phyloP scores from a whole-genome alignment of 2,888 invertebrate genomes.

The Criorhina ranunculi region DNA sequence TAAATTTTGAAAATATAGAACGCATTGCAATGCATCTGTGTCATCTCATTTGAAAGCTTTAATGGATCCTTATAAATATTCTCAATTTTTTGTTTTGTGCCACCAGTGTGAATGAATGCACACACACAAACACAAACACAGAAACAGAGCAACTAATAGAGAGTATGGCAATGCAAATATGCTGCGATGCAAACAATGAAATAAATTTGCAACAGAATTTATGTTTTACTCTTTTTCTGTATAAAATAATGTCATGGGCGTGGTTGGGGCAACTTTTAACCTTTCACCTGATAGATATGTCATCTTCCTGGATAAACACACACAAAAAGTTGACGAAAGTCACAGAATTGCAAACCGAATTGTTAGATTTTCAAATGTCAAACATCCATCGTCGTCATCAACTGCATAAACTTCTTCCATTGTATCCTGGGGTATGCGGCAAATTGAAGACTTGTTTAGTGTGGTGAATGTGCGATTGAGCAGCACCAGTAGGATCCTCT shows the following conservation, averaged over 20 bases:
- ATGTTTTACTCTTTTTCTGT: not conserved
- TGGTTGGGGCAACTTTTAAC: conserved; percentile 23
- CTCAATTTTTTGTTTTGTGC: conserved; percentile 9
- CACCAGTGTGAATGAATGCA: conserved; percentile 12
- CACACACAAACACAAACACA: not conserved
- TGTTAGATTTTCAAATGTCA: conserved; percentile 66
- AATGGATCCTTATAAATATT: conserved; percentile 42
- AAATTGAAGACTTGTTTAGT: conserved; percentile 57
- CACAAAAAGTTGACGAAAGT: not conserved
- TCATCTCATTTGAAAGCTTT: conserved; percentile 38
- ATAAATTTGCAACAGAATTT: conserved; percentile 35
- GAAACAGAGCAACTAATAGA: not conserved
- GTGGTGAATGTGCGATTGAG: conserved; percentile 42
- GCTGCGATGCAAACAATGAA: conserved; percentile 46
- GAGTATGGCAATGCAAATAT: conserved; percentile 25
- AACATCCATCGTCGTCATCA: conserved; percentile 44
- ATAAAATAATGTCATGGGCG: conserved; percentile 59
- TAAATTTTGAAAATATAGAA: conserved; percentile 53
- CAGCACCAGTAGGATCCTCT: conserved; percentile 32
- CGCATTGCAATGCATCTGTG: conserved; percentile 41
- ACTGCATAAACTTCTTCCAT: conserved; percentile 30
- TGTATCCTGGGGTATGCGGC: conserved; percentile 30
- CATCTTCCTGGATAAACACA: not conserved
- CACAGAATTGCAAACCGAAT: conserved; percentile 37
- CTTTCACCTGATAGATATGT: conserved; percentile 61